These are phyloP conservation scores for Rhadinocentrus ornatus DNA, from an alignment of 2,797 vertebrate species.

Conservation along the genomic window DNA sequence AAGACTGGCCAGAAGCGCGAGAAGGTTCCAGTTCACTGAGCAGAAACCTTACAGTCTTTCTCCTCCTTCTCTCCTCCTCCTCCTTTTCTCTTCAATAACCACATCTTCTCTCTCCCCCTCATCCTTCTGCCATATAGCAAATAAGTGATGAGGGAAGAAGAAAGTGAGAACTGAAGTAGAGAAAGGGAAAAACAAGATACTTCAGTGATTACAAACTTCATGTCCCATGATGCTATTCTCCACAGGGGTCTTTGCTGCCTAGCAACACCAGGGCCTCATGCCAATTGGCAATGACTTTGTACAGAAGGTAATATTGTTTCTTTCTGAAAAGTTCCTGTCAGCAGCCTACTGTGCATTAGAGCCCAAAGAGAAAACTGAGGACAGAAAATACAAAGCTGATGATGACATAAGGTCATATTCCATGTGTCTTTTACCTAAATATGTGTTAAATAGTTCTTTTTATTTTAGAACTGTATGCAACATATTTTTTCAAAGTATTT, in stretches of 20 bases:
- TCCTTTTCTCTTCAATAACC: constrained; percentile 52
- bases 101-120: constrained; percentile 23
- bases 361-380: constrained; percentile 3
- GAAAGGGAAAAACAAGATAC: constrained; percentile 24
- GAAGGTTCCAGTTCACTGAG: constrained; percentile 76
- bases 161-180: constrained; percentile 6
- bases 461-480: no score
- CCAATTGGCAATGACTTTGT: constrained; percentile 24
- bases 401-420: background rate
- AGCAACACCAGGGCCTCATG: constrained; percentile 21
- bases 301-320: constrained; percentile 4
- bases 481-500: no score
- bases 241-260: constrained; percentile 26
- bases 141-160: constrained; percentile 25
- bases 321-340: constrained; percentile 24
- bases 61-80: constrained; percentile 46
- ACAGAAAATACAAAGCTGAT: constrained; percentile 3
- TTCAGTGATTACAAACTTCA: constrained; percentile 36
- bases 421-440: background rate
- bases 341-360: background rate
- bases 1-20: constrained; percentile 72
- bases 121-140: constrained; percentile 49
- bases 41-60: constrained; percentile 71
- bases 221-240: constrained; percentile 46
- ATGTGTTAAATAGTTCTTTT: no score